Evolutionary conservation across 2,113 vertebrate species (phyloP).

Genomic region (Lophius piscatorius): DNA sequence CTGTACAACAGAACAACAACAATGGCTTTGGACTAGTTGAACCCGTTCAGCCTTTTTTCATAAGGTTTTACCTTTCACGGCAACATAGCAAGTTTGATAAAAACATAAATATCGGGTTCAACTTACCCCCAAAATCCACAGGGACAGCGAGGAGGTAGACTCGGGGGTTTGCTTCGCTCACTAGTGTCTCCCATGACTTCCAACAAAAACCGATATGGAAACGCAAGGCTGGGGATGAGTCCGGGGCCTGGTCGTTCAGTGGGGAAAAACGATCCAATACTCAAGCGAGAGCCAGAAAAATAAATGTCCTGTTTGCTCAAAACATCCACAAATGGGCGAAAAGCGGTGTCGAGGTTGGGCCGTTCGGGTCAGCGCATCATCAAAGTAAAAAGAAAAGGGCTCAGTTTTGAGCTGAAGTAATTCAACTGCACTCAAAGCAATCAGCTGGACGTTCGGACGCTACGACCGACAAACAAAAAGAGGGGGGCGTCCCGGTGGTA

Average conservation of each 20-base stretch:
- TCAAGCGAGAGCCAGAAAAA: constrained; percentile 5
- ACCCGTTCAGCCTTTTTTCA: constrained; percentile 33
- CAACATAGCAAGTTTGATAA: constrained; percentile 1
- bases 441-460: constrained; percentile 86
- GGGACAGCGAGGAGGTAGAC: constrained; percentile 88
- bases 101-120: not conserved
- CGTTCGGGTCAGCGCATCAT: not conserved
- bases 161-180: constrained; percentile 88
- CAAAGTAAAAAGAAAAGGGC: constrained; percentile 23
- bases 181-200: constrained; percentile 90
- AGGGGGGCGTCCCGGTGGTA: constrained; percentile 34
- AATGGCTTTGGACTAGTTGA: constrained; percentile 65
- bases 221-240: constrained; percentile 73
- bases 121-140: constrained; percentile 92
- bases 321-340: constrained; percentile 21
- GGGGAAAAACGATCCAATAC: constrained; percentile 15
- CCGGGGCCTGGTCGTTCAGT: constrained; percentile 68
- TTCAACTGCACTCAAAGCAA: constrained; percentile 80
- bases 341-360: not conserved
- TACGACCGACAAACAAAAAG: constrained; percentile 63
- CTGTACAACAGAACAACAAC: constrained; percentile 74
- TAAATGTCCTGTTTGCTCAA: not conserved
- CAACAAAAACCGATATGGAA: constrained; percentile 58
- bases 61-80: constrained; percentile 15
- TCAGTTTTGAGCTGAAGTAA: constrained; percentile 51